Conservation (phyloP, 2,797 vertebrate species). For the Crocidura indochinensis region DNA sequence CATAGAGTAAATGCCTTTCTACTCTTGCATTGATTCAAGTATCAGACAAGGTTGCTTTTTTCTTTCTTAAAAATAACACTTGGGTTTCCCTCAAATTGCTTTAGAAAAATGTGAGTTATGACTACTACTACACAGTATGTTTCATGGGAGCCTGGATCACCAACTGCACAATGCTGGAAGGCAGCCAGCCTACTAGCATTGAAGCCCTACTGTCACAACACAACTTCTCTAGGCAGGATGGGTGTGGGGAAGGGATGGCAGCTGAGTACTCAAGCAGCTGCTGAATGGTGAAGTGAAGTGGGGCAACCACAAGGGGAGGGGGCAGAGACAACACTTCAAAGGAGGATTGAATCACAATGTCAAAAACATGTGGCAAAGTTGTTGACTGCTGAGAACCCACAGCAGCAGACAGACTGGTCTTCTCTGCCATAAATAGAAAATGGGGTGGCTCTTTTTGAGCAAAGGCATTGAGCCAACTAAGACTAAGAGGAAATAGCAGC, state of each 20-base stretch:
- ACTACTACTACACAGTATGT: background rate
- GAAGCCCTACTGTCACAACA: conserved; percentile 55
- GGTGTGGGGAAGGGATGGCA: background rate
- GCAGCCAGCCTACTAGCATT: conserved; percentile 22
- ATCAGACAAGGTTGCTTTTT: conserved; percentile 13
- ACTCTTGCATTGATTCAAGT: conserved; percentile 18
- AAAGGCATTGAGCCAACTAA: conserved; percentile 72
- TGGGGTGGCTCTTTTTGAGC: conserved; percentile 48
- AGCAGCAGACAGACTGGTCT: conserved; percentile 54
- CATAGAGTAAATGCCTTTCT: background rate
- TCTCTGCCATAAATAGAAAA: conserved; percentile 59
- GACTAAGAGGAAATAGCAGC: conserved; percentile 44
- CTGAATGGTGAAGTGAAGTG: conserved; percentile 23
- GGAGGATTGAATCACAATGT: conserved; percentile 57
- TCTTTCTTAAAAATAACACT: conserved; percentile 52
- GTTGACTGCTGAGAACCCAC: conserved; percentile 71
- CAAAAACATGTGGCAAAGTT: conserved; percentile 60
- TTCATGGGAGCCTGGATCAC: conserved; percentile 43
- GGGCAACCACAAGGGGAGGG: conserved; percentile 21
- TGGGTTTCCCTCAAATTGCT: conserved; percentile 6
- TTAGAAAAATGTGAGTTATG: conserved; percentile 43
- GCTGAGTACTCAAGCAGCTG: conserved; percentile 42
- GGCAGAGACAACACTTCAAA: conserved; percentile 48
- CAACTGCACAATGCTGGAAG: conserved; percentile 52
- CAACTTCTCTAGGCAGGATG: conserved; percentile 26